Percentiles rank a stretch among this genome's conserved stretches.
These are phyloP conservation scores for Biston stratarius DNA, from an alignment of 2,888 invertebrate species.

Conservation along the genomic window DNA sequence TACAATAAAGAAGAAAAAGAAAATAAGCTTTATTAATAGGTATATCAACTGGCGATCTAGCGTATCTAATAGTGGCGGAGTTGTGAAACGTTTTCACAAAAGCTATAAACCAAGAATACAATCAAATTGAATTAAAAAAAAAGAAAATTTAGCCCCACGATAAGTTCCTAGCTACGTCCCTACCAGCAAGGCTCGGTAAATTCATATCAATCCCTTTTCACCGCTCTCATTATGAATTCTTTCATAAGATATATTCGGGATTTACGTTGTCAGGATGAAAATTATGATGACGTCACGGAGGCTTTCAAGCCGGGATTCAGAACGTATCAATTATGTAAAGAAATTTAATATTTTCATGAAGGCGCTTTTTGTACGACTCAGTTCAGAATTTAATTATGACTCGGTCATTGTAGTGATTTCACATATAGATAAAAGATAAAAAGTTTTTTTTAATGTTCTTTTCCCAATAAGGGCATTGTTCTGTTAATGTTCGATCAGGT, in stretches of 20 bases:
- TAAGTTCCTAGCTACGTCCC: conserved; percentile 10
- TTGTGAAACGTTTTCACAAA: too few relatives aligned
- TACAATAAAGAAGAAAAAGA: too few relatives aligned
- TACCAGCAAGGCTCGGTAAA: conserved; percentile 57
- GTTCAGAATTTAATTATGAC: not conserved
- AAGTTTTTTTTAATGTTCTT: too few relatives aligned
- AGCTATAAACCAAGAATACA: too few relatives aligned
- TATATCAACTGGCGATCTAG: too few relatives aligned
- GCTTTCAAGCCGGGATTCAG: conserved; percentile 17
- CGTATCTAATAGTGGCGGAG: too few relatives aligned
- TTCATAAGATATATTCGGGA: conserved; percentile 74
- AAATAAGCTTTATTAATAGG: too few relatives aligned
- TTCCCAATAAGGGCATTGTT: too few relatives aligned
- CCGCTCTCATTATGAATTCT: conserved; percentile 73
- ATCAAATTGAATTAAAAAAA: not conserved
- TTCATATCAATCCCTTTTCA: conserved; percentile 77
- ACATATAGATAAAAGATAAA: too few relatives aligned
- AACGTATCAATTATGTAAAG: conserved; percentile 21
- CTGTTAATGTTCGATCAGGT: too few relatives aligned
- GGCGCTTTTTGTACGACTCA: not conserved
- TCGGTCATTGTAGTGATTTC: not conserved
- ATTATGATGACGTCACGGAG: conserved; percentile 46
- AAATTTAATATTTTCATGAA: conserved; percentile 7
- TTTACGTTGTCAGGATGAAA: conserved; percentile 42
- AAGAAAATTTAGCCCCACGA: not conserved